Evolutionary conservation across 2,888 invertebrate species (phyloP).

Genomic region (Phyllotreta striolata): DNA sequence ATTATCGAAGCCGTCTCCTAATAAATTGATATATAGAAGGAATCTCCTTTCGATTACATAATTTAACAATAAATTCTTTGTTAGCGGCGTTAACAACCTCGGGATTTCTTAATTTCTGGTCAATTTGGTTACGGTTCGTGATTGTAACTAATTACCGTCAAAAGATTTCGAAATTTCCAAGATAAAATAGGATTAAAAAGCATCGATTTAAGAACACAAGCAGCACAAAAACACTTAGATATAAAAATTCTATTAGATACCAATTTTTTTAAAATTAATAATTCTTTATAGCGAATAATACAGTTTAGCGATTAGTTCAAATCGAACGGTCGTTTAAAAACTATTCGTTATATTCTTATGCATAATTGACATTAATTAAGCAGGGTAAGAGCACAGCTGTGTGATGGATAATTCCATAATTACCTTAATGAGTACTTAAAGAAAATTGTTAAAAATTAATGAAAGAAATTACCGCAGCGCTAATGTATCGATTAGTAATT

Average conservation of each 20-base stretch:
- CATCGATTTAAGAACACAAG: too few species aligned
- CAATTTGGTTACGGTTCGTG: background rate
- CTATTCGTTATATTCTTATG: constrained; percentile 1
- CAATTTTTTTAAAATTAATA: too few species aligned
- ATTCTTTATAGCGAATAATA: background rate
- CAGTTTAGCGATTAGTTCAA: background rate
- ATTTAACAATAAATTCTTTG: constrained; percentile 12
- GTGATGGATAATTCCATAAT: background rate
- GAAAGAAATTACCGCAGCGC: background rate
- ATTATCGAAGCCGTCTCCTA: background rate
- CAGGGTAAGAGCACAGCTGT: constrained; percentile 6
- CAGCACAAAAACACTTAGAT: too few species aligned
- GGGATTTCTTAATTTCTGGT: constrained; percentile 4
- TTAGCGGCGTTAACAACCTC: constrained; percentile 3
- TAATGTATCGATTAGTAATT: constrained; percentile 5
- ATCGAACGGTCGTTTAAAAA: background rate
- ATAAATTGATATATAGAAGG: constrained; percentile 1
- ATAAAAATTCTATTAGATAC: too few species aligned
- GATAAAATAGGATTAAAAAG: too few species aligned
- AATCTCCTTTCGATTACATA: constrained; percentile 11
- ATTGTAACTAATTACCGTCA: background rate
- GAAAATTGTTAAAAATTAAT: constrained; percentile 4
- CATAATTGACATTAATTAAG: constrained; percentile 6
- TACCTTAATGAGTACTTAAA: constrained; percentile 2
- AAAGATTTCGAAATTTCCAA: too few species aligned